Conservation (phyloP, 2,113 vertebrate genomes). For the Tetrax tetrax region DNA sequence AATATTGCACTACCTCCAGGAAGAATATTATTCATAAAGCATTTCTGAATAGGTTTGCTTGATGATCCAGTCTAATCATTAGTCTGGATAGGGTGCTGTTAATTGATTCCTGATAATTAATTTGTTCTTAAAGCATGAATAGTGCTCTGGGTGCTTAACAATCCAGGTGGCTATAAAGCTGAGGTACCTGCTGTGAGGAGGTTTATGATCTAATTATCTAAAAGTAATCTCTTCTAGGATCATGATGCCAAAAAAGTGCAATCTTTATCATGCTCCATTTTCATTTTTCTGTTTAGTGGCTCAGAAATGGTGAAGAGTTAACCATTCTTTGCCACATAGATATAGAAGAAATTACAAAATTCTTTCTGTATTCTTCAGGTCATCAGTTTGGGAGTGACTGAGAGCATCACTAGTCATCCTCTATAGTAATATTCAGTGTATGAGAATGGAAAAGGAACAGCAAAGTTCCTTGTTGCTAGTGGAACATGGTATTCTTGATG, state of each 20-base stretch:
- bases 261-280: neutral
- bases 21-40: neutral
- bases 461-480: neutral
- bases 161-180: neutral
- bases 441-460: neutral
- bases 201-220: neutral
- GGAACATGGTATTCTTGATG: neutral
- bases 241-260: neutral
- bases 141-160: neutral
- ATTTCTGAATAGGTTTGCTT: neutral
- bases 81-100: neutral
- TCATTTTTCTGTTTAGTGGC: neutral
- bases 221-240: neutral
- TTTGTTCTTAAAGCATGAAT: neutral
- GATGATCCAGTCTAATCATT: neutral
- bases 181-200: neutral
- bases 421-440: neutral
- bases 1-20: neutral
- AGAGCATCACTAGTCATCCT: neutral
- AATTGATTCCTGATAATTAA: conserved; percentile 17
- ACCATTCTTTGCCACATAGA: neutral
- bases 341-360: neutral
- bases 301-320: neutral
- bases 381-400: neutral
- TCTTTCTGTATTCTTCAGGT: neutral